Evolutionary conservation across 2,888 invertebrate genomes (phyloP).

Genomic region (Mythimna ferrago): DNA sequence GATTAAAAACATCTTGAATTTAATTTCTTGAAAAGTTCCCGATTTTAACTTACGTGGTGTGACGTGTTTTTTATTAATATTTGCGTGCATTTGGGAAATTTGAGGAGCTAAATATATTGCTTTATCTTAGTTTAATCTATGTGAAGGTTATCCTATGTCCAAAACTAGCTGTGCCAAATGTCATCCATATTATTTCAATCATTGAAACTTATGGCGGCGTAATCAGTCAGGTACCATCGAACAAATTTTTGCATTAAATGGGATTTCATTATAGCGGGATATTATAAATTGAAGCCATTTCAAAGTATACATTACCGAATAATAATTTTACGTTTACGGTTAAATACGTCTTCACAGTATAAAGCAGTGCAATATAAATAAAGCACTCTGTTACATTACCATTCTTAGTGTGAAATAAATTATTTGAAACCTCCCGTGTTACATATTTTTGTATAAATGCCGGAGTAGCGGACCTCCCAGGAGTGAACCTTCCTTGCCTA

Average conservation of each 20-base stretch:
- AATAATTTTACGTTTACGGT: neutral
- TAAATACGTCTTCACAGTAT: neutral
- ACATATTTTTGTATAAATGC: conserved; percentile 61
- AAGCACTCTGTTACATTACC: conserved; percentile 40
- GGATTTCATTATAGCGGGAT: too few species aligned
- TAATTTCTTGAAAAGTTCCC: too few species aligned
- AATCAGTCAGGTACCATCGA: neutral
- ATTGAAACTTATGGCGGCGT: neutral
- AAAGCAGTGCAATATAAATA: conserved; percentile 37
- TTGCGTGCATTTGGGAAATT: neutral
- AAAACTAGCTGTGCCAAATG: neutral
- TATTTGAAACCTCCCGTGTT: conserved; percentile 52
- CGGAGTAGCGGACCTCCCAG: conserved; percentile 46
- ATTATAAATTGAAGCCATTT: neutral
- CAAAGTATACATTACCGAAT: neutral
- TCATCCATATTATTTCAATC: neutral
- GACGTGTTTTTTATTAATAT: conserved; percentile 7
- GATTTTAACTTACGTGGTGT: too few species aligned
- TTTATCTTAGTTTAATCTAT: neutral
- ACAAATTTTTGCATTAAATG: neutral
- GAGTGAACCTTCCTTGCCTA: conserved; percentile 58
- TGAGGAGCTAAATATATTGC: neutral
- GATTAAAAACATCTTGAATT: too few species aligned
- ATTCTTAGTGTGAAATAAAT: conserved; percentile 54
- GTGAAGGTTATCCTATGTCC: neutral